Evolutionary conservation across 2,888 invertebrate species (phyloP).

Genomic region (Periphyllus acericola): DNA sequence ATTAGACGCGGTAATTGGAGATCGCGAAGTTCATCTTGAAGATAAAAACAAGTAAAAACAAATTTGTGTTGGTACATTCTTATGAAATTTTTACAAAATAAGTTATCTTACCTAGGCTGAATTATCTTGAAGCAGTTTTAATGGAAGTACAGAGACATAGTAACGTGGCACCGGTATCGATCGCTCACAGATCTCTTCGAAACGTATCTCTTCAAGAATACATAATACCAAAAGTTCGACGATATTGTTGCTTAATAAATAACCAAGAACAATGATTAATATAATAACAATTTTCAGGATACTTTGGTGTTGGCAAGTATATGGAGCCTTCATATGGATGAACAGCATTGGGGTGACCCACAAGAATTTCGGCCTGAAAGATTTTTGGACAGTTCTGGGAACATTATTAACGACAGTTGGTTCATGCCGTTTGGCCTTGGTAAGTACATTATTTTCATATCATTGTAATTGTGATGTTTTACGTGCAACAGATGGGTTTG

Average conservation of each 20-base stretch:
- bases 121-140: constrained; percentile 68
- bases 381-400: constrained; percentile 73
- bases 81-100: constrained; percentile 26
- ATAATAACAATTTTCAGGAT: constrained; percentile 67
- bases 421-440: constrained; percentile 77
- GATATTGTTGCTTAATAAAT: not conserved
- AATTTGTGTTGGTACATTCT: not conserved
- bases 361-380: constrained; percentile 74
- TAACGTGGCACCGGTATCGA: constrained; percentile 70
- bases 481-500: not conserved
- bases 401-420: constrained; percentile 70
- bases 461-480: not conserved
- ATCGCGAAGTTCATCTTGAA: constrained; percentile 65
- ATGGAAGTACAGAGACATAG: constrained; percentile 71
- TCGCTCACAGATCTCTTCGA: constrained; percentile 70
- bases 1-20: constrained; percentile 73
- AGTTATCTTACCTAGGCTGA: constrained; percentile 64
- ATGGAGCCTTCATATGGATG: constrained; percentile 74
- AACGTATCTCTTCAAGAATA: constrained; percentile 69
- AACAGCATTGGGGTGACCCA: constrained; percentile 73
- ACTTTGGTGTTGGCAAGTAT: constrained; percentile 73
- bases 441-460: constrained; percentile 66
- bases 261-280: not conserved
- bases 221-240: constrained; percentile 69
- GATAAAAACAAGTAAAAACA: constrained; percentile 38